Evolutionary conservation across 2,888 invertebrate species (phyloP), one percentile per base, ranked within the genome.

Genomic region (Adelphocoris suturalis): DNA sequence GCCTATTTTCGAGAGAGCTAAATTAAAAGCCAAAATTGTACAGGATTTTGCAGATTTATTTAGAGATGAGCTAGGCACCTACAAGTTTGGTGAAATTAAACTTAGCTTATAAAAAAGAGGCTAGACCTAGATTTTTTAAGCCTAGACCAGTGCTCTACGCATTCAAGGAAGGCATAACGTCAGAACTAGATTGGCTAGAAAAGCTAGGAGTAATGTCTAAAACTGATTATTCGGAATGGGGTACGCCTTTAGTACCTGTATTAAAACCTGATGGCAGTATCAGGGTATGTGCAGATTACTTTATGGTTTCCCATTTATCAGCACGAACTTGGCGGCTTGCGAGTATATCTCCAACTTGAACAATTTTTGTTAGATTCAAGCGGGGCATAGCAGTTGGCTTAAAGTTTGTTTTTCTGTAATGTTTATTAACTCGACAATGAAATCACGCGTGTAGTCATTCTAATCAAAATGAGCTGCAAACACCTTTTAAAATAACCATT

Each of bases 251-350:
- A 37, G 86, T 86, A 37, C 86, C 86, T 12, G 89, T 89, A 14
- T 48, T 76, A 19, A 91, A 90, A 86, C 48, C 90, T 16, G 86
- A 90, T 19, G 88, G 89, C 9, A 48, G 46, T 5, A 37, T 91
- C 0, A 48, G 91, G 13, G 48, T 91, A 14, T 90, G 91, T 76
- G 91, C 90, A 12, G 91, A 91, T 87, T 91, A 90, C 57, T n/a
- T n/a, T n/a, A n/a, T n/a, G n/a, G n/a, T n/a, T n/a, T n/a, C n/a
- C n/a, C n/a, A n/a, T n/a, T n/a, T n/a, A n/a, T n/a, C n/a, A n/a
- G n/a, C n/a, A n/a, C n/a, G n/a, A n/a, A n/a, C n/a, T n/a, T n/a
- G n/a, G n/a, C n/a, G n/a, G n/a, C n/a, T n/a, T n/a, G n/a, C n/a
- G n/a, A n/a, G n/a, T n/a, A n/a, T n/a, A n/a, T n/a, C n/a, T n/a